Percentiles rank a stretch among this genome's conserved stretches.
These are phyloP conservation scores for Sebastes schlegelii DNA, from an alignment of 2,113 vertebrate genomes.

Conservation along the genomic window DNA sequence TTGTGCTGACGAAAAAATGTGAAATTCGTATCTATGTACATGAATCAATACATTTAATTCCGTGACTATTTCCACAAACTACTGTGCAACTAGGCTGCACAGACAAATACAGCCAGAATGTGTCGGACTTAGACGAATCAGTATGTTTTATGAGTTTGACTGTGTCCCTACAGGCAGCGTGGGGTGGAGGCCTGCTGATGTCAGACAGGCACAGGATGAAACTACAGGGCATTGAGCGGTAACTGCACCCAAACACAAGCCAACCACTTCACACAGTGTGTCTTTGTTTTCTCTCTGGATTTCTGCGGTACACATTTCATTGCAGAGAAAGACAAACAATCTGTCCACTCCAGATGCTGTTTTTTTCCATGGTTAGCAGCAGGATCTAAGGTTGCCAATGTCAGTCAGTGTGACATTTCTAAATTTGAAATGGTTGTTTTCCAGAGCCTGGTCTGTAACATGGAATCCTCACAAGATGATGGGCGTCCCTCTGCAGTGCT, in stretches of 20 bases:
- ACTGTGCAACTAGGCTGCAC: no score
- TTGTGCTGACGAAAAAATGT: no score
- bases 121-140: no score
- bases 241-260: neutral
- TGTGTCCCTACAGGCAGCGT: slow-evolving; percentile 73
- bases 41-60: no score
- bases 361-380: neutral
- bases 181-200: slow-evolving; percentile 80
- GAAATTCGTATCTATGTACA: no score
- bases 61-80: no score
- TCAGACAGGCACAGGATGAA: slow-evolving; percentile 78
- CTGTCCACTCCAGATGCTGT: no score
- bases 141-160: neutral
- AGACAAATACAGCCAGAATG: no score
- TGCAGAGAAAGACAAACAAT: no score
- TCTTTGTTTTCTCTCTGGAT: neutral
- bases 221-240: slow-evolving; percentile 80
- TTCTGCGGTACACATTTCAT: neutral
- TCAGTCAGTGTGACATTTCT: neutral
- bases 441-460: slow-evolving; percentile 81
- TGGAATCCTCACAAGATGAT: slow-evolving; percentile 87
- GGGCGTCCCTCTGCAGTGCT: slow-evolving; percentile 82
- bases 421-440: neutral
- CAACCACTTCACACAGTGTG: neutral
- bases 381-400: neutral